These are phyloP conservation scores for Malurus cyaneus DNA, from an alignment of 2,113 vertebrate species.

Conservation along the genomic window DNA sequence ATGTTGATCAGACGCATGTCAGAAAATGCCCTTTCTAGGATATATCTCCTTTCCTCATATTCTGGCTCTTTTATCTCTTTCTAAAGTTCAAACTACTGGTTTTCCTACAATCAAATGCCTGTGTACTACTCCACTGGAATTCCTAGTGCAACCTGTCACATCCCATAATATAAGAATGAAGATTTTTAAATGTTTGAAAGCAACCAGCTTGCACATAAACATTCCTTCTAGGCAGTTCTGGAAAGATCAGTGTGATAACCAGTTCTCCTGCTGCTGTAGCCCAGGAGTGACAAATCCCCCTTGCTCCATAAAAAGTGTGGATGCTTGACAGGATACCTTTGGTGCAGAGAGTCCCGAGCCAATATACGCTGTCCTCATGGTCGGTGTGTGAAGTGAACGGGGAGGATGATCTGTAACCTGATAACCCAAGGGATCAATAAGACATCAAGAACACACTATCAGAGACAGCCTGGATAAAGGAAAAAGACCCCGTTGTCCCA, in stretches of 20 bases:
- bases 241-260: neutral
- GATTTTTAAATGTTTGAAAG: neutral
- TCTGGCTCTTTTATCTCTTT: neutral
- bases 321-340: slow-evolving; percentile 75
- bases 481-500: neutral
- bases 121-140: neutral
- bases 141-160: neutral
- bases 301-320: neutral
- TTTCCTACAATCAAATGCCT: neutral
- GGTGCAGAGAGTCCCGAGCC: slow-evolving; percentile 84
- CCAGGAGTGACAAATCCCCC: neutral
- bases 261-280: neutral
- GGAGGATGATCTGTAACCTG: slow-evolving; percentile 86
- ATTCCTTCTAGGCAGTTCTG: neutral
- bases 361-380: slow-evolving; percentile 85
- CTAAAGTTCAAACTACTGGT: neutral
- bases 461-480: neutral
- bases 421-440: slow-evolving; percentile 30
- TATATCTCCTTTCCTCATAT: neutral
- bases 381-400: slow-evolving; percentile 86
- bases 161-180: neutral
- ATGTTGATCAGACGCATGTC: neutral
- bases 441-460: neutral
- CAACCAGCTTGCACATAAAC: neutral
- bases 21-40: neutral